A percentile compares a stretch with the other conserved stretches of the same genome.
Evolutionary conservation across 1,140 invertebrate genomes (phyloP).

Genomic region (Cataglyphis hispanica): DNA sequence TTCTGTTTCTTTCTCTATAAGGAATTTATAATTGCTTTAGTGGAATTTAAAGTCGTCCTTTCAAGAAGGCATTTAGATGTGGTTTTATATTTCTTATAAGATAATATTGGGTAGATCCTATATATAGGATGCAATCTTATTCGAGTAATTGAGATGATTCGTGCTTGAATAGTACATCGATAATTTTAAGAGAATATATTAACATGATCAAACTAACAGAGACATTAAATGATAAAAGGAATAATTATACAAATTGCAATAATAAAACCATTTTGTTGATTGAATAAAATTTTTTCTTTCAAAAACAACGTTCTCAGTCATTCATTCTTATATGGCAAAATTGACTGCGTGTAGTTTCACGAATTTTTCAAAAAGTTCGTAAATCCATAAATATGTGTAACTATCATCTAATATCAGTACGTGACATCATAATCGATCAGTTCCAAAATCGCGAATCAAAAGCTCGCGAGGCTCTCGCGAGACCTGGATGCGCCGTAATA

Average conservation of each 20-base stretch:
- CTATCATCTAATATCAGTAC: neutral
- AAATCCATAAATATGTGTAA: neutral
- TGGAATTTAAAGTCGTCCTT: conserved; percentile 40
- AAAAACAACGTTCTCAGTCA: neutral
- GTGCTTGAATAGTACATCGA: neutral
- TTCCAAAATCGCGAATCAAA: neutral
- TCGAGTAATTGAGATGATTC: conserved; percentile 1
- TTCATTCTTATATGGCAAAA: neutral
- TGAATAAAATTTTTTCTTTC: neutral
- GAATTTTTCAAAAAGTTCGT: neutral
- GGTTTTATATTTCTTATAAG: neutral
- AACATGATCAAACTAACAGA: neutral
- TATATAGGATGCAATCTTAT: neutral
- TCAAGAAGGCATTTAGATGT: neutral
- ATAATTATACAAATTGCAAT: neutral
- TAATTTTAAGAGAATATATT: neutral
- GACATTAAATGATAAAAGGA: neutral
- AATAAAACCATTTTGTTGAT: neutral
- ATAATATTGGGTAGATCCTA: neutral
- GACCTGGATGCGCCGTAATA: neutral
- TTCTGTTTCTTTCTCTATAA: conserved; percentile 1
- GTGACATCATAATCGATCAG: conserved; percentile 5
- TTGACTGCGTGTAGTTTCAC: neutral
- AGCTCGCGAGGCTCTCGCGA: neutral
- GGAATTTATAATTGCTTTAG: neutral